phyloP scores from a whole-genome alignment of 2,888 invertebrate species.

The Steinernema carpocapsae region DNA sequence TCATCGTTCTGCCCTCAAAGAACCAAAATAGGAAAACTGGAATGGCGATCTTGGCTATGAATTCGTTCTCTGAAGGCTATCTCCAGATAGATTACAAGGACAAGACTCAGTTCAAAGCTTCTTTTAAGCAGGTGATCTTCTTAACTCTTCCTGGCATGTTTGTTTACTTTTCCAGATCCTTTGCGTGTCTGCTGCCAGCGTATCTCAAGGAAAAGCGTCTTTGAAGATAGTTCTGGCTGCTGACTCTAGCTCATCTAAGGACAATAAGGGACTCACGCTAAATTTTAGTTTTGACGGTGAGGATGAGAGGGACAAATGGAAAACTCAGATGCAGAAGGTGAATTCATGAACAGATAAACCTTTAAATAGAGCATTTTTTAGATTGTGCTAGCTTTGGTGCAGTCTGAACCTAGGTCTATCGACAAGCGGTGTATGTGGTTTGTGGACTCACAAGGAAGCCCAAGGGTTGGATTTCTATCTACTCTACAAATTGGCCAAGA shows the following conservation, averaged over 20 bases:
- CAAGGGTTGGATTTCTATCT: conserved; percentile 16
- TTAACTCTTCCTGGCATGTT: neutral
- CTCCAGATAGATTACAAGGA: neutral
- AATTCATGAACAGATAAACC: neutral
- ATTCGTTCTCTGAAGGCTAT: conserved; percentile 13
- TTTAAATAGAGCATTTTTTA: neutral
- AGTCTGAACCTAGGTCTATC: conserved; percentile 20
- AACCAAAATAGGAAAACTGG: conserved; percentile 1
- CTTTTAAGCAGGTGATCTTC: conserved; percentile 10
- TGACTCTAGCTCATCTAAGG: neutral
- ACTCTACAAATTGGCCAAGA: conserved; percentile 17
- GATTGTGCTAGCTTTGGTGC: conserved; percentile 17
- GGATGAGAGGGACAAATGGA: conserved; percentile 23
- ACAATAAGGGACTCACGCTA: neutral
- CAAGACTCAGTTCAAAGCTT: conserved; percentile 3
- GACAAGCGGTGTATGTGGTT: conserved; percentile 33
- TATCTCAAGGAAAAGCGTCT: neutral
- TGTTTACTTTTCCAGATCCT: conserved; percentile 13
- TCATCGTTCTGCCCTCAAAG: neutral
- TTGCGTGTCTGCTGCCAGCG: neutral
- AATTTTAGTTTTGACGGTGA: conserved; percentile 25
- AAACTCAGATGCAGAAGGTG: conserved; percentile 22
- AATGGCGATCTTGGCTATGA: neutral
- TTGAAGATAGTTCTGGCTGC: neutral
- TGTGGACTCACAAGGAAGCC: conserved; percentile 2